Evolutionary conservation across 1,140 invertebrate species (phyloP), one percentile per base, ranked within the genome.

Genomic region (Heliconius nattereri): DNA sequence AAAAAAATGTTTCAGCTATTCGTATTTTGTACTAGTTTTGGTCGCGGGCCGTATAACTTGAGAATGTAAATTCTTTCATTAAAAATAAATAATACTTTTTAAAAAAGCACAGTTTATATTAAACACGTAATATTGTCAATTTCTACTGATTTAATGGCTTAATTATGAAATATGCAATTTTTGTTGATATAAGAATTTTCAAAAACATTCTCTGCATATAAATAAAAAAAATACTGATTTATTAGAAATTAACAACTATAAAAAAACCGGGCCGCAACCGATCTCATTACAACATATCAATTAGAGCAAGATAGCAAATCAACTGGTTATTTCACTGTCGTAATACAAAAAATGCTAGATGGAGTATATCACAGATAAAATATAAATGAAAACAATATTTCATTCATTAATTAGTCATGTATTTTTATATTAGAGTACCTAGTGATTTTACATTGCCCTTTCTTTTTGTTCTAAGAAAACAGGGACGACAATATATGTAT

Each of bases 261-360:
- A 60, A 26, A n/a, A 13, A 60, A 23, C n/a, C n/a, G 20, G 8
- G 23, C 23, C 60, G 60, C 60, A 66, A 29, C 60, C 26, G 60
- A 66, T 66, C 60, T 66, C 60, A 66, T 66, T 8, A 29, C 60
- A 66, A 66, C 60, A 66, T 66, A 66, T 66, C 60, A 66, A 26
- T 66, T 66, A 7, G 8, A 66, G 60, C 11, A 26, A 66, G 23
- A 66, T 66, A 29, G 26, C 60, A 29, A 66, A 66, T 7, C 57
- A 23, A 66, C 26, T 66, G 23, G 57, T 66, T 29, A 6, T 60
- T 23, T 26, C 13, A 66, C 54, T 66, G 60, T 26, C 13, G 60
- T 66, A 76, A n/a, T 20, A 66, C 8, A 66, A n/a, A 66, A 13
- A 3, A 16, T 8, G 16, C 60, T 7, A 66, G 26, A 66, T 66